A percentile compares a stretch with the other conserved stretches of the same genome.
Conservation (phyloP, 2,797 vertebrate genomes). For the Neomorphus geoffroyi region DNA sequence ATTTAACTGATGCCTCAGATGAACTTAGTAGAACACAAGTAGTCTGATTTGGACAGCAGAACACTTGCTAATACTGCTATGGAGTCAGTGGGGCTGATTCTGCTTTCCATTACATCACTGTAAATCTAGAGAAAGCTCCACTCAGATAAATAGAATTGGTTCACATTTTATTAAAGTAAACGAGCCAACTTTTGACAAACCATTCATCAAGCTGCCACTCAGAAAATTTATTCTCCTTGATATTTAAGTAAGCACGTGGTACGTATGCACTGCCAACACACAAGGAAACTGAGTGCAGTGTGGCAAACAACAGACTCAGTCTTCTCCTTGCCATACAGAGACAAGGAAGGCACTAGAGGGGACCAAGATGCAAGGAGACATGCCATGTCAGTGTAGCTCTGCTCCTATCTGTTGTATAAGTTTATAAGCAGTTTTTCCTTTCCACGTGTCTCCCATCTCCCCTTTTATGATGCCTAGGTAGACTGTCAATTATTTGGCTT, state of each 20-base stretch:
- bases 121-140: neutral
- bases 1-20: neutral
- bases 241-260: constrained; percentile 30
- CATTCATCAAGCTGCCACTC: constrained; percentile 1
- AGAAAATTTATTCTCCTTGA: constrained; percentile 1
- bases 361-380: neutral
- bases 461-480: neutral
- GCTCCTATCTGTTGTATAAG: neutral
- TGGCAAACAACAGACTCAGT: neutral
- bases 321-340: neutral
- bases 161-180: constrained; percentile 5
- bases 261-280: neutral
- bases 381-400: neutral
- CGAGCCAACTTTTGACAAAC: constrained; percentile 23
- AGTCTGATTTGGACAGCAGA: neutral
- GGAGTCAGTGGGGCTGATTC: neutral
- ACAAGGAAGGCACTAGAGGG: neutral
- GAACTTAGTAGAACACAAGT: neutral
- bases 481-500: neutral
- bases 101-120: neutral
- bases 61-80: neutral
- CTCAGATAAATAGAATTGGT: neutral
- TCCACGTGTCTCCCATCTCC: neutral
- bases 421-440: neutral
- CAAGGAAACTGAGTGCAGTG: neutral